Conservation (phyloP, 2,888 invertebrate species). For the Acanthoscelides obtectus region DNA sequence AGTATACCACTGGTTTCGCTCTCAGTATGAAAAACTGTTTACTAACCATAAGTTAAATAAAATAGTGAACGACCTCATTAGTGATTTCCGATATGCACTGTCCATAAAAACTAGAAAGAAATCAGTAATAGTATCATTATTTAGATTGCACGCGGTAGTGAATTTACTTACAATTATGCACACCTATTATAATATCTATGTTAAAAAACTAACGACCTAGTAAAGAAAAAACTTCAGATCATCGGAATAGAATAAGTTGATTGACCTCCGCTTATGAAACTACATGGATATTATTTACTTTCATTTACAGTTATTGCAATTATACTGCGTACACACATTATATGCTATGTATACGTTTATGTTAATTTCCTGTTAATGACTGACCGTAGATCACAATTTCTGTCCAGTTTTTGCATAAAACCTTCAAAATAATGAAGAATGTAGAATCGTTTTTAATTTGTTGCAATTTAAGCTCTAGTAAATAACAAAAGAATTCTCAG, state of each 20-base stretch:
- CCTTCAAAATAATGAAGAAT: background rate
- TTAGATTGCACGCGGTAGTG: background rate
- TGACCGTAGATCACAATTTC: background rate
- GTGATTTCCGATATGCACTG: background rate
- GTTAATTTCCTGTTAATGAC: background rate
- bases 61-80: background rate
- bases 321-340: background rate
- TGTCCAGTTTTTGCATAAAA: too few species aligned
- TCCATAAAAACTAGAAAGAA: background rate
- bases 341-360: background rate
- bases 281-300: background rate
- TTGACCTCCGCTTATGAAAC: background rate
- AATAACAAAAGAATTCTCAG: too few species aligned
- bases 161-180: background rate
- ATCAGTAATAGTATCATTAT: background rate
- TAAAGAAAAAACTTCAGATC: background rate
- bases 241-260: background rate
- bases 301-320: background rate
- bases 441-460: too few species aligned
- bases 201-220: background rate
- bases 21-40: background rate
- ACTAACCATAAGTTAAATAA: background rate
- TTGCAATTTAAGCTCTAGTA: too few species aligned
- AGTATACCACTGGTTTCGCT: too few species aligned
- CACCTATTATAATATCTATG: background rate